phyloP scores from a whole-genome alignment of 2,888 invertebrate genomes.

The Mythimna impura region DNA sequence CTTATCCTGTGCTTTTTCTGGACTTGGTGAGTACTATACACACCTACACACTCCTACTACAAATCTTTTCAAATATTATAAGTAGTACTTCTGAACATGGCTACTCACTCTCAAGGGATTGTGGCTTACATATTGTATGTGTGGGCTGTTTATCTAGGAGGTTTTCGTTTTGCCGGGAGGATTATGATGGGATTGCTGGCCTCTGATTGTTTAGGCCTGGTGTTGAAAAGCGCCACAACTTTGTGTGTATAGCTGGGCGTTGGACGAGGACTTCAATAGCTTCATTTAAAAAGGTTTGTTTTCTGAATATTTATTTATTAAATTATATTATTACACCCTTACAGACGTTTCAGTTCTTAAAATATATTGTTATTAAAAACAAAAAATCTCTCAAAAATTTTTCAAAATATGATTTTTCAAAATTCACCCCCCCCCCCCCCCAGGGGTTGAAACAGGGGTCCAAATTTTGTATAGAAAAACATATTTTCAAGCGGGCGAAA shows the following conservation, averaged over 20 bases:
- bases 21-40: too few species aligned
- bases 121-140: slow-evolving; percentile 21
- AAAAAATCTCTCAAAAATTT: too few species aligned
- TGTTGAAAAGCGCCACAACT: slow-evolving; percentile 12
- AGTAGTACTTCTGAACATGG: slow-evolving; percentile 8
- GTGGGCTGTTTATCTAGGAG: slow-evolving; percentile 37
- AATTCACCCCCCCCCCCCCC: too few species aligned
- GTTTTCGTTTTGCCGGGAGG: slow-evolving; percentile 33
- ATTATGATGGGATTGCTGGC: slow-evolving; percentile 47
- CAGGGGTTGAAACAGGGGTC: too few species aligned
- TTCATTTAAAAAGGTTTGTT: slow-evolving; percentile 19
- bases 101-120: neutral
- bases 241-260: slow-evolving; percentile 10
- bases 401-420: too few species aligned
- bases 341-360: too few species aligned
- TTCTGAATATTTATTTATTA: neutral
- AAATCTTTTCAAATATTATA: neutral
- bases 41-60: too few species aligned
- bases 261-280: slow-evolving; percentile 12
- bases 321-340: too few species aligned
- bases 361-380: too few species aligned
- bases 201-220: slow-evolving; percentile 53
- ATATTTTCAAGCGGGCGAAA: too few species aligned
- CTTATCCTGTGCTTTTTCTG: too few species aligned
- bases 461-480: too few species aligned